These are phyloP conservation scores for Styela clava DNA, from an alignment of 23 tunicate species.

Conservation along the genomic window DNA sequence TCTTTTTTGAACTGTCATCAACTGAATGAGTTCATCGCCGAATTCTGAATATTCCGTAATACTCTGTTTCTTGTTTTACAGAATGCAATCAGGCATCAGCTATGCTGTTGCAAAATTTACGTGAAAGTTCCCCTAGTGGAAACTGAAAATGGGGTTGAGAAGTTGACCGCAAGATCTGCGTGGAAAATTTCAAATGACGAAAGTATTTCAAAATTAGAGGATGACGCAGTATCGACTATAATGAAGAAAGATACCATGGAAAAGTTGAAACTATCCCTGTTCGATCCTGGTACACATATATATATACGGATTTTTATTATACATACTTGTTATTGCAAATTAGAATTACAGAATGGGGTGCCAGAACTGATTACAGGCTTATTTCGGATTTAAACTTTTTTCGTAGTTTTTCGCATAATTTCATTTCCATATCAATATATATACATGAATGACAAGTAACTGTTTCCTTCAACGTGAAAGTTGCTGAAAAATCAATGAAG, in stretches of 20 bases:
- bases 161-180: constrained; percentile 25
- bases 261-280: constrained; percentile 1
- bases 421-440: too few relatives aligned
- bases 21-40: not conserved
- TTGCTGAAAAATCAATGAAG: too few relatives aligned
- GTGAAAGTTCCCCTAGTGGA: constrained; percentile 16
- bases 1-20: too few relatives aligned
- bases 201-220: constrained; percentile 14
- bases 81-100: constrained; percentile 54
- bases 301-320: too few relatives aligned
- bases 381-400: too few relatives aligned
- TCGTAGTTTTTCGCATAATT: too few relatives aligned
- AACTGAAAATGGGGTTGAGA: not conserved
- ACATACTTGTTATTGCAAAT: not conserved
- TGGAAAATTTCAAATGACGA: constrained; percentile 29
- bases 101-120: constrained; percentile 44
- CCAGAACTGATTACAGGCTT: too few relatives aligned
- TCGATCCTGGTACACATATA: constrained; percentile 9
- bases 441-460: too few relatives aligned
- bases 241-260: constrained; percentile 12
- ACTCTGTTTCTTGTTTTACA: not conserved
- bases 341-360: too few relatives aligned
- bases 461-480: too few relatives aligned
- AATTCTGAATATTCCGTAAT: not conserved
- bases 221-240: constrained; percentile 20